Evolutionary conservation across 2,113 vertebrate genomes (phyloP), one percentile per base, ranked within the genome.

Genomic region (Dolichotis patagonum): DNA sequence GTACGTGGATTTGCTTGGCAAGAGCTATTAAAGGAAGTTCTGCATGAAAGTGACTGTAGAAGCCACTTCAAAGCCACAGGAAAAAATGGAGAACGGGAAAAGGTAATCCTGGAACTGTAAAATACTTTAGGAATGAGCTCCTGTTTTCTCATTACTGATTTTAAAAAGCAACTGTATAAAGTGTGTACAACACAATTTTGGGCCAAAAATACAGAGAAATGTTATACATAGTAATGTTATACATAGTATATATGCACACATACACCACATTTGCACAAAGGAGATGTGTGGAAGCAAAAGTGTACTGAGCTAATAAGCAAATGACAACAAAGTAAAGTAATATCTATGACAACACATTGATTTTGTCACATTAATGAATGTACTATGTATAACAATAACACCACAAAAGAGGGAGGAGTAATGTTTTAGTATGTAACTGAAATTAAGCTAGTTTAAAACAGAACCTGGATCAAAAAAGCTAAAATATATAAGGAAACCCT

Each of bases 401-500:
- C 19, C 56, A 78, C 46, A 93, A 89, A 85, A 7, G 38, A 28
- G 46, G 13, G 43, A 65, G 56, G 9, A 88, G 9, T 85, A 71
- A 81, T 63, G 46, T 49, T 80, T 88, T 13, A 75, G 12, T 49
- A 49, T 46, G 28, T 19, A 93, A 69, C 10, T 54, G 6, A 75
- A 77, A 90, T 56, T 85, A 69, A 73, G 17, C 49, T 88, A 78
- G 38, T 89, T 92, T 80, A 95, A 85, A 89, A 73, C 54, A 92
- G 90, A 80, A 96, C 24, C 30, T 73, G 56, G 89, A 81, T 65
- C 30, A 67, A 71, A 95, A 77, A 86, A 85, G 46, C 41, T 65
- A 90, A 83, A 82, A 35, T 86, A n/a, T 38, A 77, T 35, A 82
- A 20, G 17, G 56, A n/a, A 95, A 82, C 12, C 16, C 56, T 60